Conservation (phyloP, 2,888 invertebrate genomes). For the Catocala fraxini region DNA sequence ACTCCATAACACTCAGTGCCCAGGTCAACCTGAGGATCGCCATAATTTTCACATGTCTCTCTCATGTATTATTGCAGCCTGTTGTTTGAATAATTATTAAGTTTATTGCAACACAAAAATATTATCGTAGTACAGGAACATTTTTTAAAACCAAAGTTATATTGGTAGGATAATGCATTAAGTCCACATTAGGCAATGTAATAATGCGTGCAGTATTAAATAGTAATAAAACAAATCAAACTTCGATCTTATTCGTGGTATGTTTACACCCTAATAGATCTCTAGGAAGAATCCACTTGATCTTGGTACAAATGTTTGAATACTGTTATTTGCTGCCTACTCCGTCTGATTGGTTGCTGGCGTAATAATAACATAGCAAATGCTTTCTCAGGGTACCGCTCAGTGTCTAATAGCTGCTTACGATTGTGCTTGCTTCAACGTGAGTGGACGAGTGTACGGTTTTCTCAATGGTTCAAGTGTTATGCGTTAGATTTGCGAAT, state of each 20-base stretch:
- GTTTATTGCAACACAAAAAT: no score
- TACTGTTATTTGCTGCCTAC: conserved; percentile 48
- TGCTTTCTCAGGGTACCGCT: conserved; percentile 40
- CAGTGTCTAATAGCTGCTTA: conserved; percentile 25
- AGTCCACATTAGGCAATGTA: no score
- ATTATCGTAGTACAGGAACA: no score
- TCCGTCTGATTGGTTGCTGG: conserved; percentile 53
- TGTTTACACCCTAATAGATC: conserved; percentile 12
- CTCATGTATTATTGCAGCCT: no score
- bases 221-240: not conserved
- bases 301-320: conserved; percentile 38
- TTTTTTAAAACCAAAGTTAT: no score
- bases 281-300: conserved; percentile 33
- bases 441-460: not conserved
- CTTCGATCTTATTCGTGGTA: not conserved
- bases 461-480: not conserved
- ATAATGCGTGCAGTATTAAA: no score
- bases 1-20: no score
- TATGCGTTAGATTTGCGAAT: no score
- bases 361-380: conserved; percentile 52
- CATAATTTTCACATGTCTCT: no score
- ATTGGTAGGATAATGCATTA: no score
- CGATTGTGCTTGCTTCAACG: conserved; percentile 15
- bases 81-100: no score
- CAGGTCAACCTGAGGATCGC: no score